Conservation (phyloP, 1,140 invertebrate genomes). For the Brachionus paranguensis region DNA sequence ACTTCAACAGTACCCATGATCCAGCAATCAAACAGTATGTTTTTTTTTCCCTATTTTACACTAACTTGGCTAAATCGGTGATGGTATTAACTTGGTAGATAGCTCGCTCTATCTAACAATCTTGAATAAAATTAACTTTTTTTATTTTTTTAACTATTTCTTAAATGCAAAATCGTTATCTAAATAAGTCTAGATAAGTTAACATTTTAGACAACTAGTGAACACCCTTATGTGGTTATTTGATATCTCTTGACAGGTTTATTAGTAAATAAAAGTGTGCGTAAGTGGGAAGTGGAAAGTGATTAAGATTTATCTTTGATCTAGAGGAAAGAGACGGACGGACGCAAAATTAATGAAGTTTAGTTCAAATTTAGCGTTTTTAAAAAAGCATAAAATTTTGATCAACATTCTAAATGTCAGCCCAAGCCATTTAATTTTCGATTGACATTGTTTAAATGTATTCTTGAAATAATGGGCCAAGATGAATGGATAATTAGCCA, state of each 20-base stretch:
- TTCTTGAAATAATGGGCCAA: neutral
- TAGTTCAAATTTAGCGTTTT: neutral
- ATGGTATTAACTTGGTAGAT: neutral
- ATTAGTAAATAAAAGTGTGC: neutral
- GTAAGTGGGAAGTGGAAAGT: neutral
- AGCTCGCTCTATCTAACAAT: neutral
- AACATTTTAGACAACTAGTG: neutral
- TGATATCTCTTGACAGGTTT: neutral
- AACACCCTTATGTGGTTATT: neutral
- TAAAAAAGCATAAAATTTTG: neutral
- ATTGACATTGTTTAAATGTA: neutral
- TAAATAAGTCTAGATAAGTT: neutral
- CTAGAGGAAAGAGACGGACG: neutral
- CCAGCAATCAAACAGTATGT: neutral
- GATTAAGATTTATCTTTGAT: neutral
- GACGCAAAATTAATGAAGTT: neutral
- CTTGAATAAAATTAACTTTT: neutral
- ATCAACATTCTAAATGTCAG: neutral
- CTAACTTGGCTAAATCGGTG: conserved; percentile 1
- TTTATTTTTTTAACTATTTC: neutral
- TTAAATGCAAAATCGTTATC: conserved; percentile 1
- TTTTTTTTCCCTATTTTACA: neutral
- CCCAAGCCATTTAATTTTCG: neutral
- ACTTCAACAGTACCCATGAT: neutral
- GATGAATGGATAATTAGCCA: neutral